Percentiles rank a stretch among this genome's conserved stretches.
These are phyloP conservation scores for Mionectes olivaceus DNA, from an alignment of 2,797 vertebrate species.

Conservation along the genomic window DNA sequence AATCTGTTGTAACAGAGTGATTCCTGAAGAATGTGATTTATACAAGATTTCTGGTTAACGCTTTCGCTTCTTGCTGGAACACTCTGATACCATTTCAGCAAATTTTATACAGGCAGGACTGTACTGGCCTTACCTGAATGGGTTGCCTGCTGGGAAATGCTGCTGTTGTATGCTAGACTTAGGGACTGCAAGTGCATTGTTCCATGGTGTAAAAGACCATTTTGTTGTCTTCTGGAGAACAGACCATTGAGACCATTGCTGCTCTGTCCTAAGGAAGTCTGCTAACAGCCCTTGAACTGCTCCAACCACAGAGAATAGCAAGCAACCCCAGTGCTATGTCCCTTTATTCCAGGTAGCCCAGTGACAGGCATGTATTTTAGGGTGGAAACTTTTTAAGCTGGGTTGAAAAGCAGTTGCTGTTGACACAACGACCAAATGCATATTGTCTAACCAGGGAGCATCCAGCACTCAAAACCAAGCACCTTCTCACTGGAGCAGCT, in stretches of 20 bases:
- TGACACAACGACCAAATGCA: background rate
- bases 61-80: background rate
- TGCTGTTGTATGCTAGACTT: background rate
- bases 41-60: slow-evolving; percentile 19
- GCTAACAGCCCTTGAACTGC: background rate
- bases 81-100: background rate
- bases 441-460: fast-evolving
- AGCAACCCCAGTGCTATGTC: background rate
- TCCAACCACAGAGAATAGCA: background rate
- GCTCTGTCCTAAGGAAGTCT: background rate
- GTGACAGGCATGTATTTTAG: background rate
- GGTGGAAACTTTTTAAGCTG: background rate
- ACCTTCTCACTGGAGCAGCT: background rate
- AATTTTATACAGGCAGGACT: background rate
- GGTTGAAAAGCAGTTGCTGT: background rate
- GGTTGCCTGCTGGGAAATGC: background rate
- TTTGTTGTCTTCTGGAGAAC: background rate
- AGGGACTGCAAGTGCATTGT: background rate
- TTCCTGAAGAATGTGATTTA: slow-evolving; percentile 45
- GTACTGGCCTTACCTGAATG: background rate
- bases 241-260: background rate
- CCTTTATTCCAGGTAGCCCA: background rate
- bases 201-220: background rate
- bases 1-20: slow-evolving; percentile 62
- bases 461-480: background rate